Evolutionary conservation across 2,888 invertebrate genomes (phyloP).

Genomic region (Mallateleia sp.): DNA sequence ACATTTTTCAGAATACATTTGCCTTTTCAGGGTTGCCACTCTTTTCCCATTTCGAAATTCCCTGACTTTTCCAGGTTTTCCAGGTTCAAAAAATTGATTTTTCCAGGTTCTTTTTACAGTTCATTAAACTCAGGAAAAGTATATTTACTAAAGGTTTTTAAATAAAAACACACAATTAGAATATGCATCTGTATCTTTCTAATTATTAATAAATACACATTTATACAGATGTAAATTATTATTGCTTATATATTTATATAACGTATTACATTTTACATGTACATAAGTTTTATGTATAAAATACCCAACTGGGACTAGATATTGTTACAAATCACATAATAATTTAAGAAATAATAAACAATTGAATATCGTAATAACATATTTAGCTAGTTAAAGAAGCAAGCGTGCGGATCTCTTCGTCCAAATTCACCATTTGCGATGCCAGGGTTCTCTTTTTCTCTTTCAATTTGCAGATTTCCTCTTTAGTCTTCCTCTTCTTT

Average conservation of each 20-base stretch:
- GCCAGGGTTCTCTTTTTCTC: constrained; percentile 52
- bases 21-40: constrained; percentile 19
- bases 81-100: not conserved
- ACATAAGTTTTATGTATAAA: not conserved
- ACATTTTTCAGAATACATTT: too few species aligned
- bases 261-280: too few species aligned
- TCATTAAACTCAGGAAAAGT: too few species aligned
- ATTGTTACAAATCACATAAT: constrained; percentile 11
- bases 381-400: constrained; percentile 7
- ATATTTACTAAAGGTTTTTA: constrained; percentile 4
- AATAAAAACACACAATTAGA: constrained; percentile 10
- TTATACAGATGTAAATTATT: too few species aligned
- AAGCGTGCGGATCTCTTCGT: constrained; percentile 11
- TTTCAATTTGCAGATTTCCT: constrained; percentile 30
- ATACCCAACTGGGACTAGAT: constrained; percentile 8
- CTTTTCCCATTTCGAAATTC: not conserved
- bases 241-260: too few species aligned
- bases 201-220: too few species aligned
- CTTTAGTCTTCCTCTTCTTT: constrained; percentile 19
- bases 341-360: constrained; percentile 5
- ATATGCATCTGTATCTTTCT: not conserved
- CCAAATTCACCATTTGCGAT: constrained; percentile 12
- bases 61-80: too few species aligned
- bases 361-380: not conserved
- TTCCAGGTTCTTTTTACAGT: not conserved